These are phyloP conservation scores for Istiophorus platypterus DNA, from an alignment of 2,113 vertebrate species.

Conservation along the genomic window DNA sequence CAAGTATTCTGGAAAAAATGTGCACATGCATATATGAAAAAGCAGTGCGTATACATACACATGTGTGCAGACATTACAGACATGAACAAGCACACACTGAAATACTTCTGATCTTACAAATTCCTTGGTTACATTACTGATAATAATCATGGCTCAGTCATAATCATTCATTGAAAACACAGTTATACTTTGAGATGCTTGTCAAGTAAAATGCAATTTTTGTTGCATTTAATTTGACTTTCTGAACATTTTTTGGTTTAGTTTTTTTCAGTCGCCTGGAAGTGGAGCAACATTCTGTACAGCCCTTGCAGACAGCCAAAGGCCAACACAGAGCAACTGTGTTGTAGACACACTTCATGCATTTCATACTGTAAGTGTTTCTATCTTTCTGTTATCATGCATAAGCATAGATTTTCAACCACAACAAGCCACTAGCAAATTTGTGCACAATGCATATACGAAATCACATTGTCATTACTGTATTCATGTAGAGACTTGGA, in stretches of 20 bases:
- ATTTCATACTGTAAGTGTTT: background rate
- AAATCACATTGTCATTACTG: background rate
- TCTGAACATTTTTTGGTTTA: constrained; percentile 6
- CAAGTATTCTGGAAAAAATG: background rate
- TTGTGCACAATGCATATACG: background rate
- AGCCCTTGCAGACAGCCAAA: constrained; percentile 4
- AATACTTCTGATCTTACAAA: constrained; percentile 38
- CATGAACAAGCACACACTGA: background rate
- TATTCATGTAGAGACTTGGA: constrained; percentile 12
- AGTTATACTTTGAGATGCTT: constrained; percentile 24
- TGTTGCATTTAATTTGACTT: constrained; percentile 56
- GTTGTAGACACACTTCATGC: background rate
- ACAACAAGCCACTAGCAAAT: background rate
- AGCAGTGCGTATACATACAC: background rate
- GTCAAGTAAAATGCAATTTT: constrained; percentile 49
- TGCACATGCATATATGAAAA: background rate
- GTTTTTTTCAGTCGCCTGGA: background rate
- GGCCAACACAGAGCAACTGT: background rate
- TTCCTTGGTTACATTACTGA: constrained; percentile 45
- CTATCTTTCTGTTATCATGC: background rate
- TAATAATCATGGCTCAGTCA: constrained; percentile 48
- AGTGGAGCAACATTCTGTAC: background rate
- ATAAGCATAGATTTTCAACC: background rate
- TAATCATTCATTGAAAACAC: constrained; percentile 39
- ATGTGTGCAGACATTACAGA: background rate